A percentile compares a stretch with the other conserved stretches of the same genome.
These are phyloP conservation scores for Chiloscyllium punctatum DNA, from an alignment of 2,797 vertebrate genomes.

Conservation along the genomic window DNA sequence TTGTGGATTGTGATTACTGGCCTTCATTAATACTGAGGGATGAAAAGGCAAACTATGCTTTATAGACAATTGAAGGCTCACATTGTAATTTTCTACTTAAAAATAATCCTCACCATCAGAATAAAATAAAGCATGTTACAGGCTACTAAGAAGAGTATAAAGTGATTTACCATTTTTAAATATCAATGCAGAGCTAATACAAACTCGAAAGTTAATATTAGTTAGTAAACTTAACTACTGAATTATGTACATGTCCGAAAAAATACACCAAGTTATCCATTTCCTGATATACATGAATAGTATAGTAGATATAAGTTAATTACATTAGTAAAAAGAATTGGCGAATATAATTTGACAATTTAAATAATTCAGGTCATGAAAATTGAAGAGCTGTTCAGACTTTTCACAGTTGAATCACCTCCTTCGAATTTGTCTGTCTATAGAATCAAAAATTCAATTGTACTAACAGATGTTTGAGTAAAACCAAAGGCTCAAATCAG, in stretches of 20 bases:
- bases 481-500: not conserved
- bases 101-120: not conserved
- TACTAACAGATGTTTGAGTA: not conserved
- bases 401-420: not conserved
- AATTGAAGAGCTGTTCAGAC: not conserved
- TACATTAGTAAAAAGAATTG: not conserved
- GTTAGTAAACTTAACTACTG: not conserved
- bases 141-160: not conserved
- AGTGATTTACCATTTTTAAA: not conserved
- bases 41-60: not conserved
- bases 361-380: not conserved
- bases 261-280: not conserved
- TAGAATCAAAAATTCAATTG: not conserved
- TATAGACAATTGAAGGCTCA: not conserved
- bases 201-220: not conserved
- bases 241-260: not conserved
- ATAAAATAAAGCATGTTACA: not conserved
- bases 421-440: not conserved
- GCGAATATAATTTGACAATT: not conserved
- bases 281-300: not conserved
- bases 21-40: constrained; percentile 23
- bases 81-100: constrained; percentile 27
- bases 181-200: not conserved
- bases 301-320: constrained; percentile 2
- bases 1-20: constrained; percentile 36